Evolutionary conservation across 2,888 invertebrate genomes (phyloP).

Genomic region (Diogma glabrata): DNA sequence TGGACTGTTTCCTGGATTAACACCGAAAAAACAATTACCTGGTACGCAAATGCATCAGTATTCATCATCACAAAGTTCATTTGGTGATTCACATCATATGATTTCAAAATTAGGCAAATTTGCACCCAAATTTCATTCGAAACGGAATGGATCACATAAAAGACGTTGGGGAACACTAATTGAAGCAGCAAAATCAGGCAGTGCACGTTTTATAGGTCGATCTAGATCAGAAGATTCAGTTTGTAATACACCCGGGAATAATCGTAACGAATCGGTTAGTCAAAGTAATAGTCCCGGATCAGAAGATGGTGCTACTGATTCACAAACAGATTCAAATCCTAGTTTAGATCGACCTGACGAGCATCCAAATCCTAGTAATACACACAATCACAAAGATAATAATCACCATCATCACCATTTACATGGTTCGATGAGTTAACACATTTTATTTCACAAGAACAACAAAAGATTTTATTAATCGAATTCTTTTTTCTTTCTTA

Average conservation of each 20-base stretch:
- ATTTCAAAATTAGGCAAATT: conserved; percentile 23
- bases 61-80: conserved; percentile 33
- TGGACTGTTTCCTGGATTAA: conserved; percentile 45
- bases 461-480: not conserved
- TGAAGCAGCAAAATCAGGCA: conserved; percentile 73
- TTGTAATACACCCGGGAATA: conserved; percentile 42
- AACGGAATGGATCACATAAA: conserved; percentile 52
- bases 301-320: conserved; percentile 60
- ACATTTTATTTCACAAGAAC: not conserved
- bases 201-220: conserved; percentile 66
- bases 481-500: not conserved
- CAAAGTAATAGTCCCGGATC: conserved; percentile 47
- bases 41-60: conserved; percentile 28
- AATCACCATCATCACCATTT: conserved; percentile 25
- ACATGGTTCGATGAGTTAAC: conserved; percentile 4
- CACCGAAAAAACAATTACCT: conserved; percentile 38
- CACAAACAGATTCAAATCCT: conserved; percentile 58
- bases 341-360: conserved; percentile 30
- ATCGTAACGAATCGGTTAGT: conserved; percentile 39
- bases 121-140: conserved; percentile 31
- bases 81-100: conserved; percentile 17
- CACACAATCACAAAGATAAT: conserved; percentile 15
- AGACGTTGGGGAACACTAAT: conserved; percentile 75
- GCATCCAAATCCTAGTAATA: not conserved
- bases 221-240: conserved; percentile 78